phyloP scores from a whole-genome alignment of 2,888 invertebrate genomes.

The Quadroppia sp. region DNA sequence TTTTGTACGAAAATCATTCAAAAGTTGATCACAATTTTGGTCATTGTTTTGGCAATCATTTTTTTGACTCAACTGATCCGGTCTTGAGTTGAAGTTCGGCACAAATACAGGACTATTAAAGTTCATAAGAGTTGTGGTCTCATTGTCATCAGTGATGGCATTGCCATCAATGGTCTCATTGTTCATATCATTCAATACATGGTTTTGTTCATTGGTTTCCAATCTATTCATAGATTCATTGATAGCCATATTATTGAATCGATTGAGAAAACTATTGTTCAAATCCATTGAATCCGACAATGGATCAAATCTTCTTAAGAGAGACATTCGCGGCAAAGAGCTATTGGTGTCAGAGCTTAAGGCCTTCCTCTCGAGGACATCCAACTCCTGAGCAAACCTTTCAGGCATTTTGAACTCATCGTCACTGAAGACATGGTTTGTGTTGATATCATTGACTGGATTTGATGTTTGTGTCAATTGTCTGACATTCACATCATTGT shows the following conservation, averaged over 20 bases:
- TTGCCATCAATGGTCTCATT: neutral
- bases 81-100: neutral
- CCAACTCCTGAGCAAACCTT: slow-evolving; percentile 32
- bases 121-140: slow-evolving; percentile 27
- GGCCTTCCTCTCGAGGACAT: slow-evolving; percentile 18
- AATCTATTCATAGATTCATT: neutral
- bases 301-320: slow-evolving; percentile 40
- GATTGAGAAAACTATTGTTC: neutral
- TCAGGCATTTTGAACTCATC: slow-evolving; percentile 38
- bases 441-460: neutral
- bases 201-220: too few relatives aligned
- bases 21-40: neutral
- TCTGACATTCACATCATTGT: neutral
- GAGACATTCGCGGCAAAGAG: slow-evolving; percentile 32
- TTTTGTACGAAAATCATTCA: slow-evolving; percentile 49
- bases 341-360: neutral
- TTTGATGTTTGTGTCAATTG: neutral
- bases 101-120: slow-evolving; percentile 22
- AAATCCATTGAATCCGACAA: slow-evolving; percentile 14
- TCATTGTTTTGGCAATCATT: neutral
- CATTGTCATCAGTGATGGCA: neutral
- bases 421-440: neutral
- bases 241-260: neutral
- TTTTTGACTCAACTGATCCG: neutral
- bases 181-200: too few relatives aligned